Evolutionary conservation across 2,888 invertebrate genomes (phyloP).

Genomic region (Strigamia crassipes): DNA sequence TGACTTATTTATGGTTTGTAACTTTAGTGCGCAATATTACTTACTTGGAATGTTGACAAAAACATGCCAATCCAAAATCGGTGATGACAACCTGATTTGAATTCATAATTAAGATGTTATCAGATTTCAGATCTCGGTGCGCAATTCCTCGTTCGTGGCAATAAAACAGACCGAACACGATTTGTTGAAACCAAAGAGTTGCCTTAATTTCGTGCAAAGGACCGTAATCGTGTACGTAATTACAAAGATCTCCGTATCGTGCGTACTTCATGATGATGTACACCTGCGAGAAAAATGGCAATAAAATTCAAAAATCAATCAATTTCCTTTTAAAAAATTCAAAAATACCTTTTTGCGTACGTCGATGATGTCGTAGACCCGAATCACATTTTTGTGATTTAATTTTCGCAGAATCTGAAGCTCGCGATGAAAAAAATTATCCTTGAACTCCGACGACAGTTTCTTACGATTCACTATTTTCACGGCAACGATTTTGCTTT

Average conservation of each 20-base stretch:
- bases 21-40: not conserved
- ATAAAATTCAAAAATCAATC: not conserved
- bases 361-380: constrained; percentile 26
- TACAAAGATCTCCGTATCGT: constrained; percentile 17
- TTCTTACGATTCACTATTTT: constrained; percentile 43
- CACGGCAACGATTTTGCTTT: constrained; percentile 1
- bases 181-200: constrained; percentile 42
- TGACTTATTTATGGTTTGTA: not conserved
- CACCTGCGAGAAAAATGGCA: not conserved
- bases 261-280: constrained; percentile 44
- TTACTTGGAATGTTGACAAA: not conserved
- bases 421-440: constrained; percentile 45
- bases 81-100: constrained; percentile 15
- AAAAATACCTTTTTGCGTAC: not conserved
- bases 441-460: constrained; percentile 25
- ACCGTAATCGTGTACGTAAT: constrained; percentile 17
- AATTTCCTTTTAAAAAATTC: not conserved
- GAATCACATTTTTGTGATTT: constrained; percentile 43
- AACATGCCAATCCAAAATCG: constrained; percentile 44
- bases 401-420: constrained; percentile 28
- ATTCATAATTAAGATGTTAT: constrained; percentile 36
- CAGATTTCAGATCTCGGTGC: constrained; percentile 33
- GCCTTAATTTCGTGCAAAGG: constrained; percentile 23
- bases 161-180: constrained; percentile 21
- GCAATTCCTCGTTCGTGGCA: constrained; percentile 29